Evolutionary conservation across 2,113 vertebrate genomes (phyloP), one percentile per base, ranked within the genome.

Genomic region (Saimiri boliviensis): DNA sequence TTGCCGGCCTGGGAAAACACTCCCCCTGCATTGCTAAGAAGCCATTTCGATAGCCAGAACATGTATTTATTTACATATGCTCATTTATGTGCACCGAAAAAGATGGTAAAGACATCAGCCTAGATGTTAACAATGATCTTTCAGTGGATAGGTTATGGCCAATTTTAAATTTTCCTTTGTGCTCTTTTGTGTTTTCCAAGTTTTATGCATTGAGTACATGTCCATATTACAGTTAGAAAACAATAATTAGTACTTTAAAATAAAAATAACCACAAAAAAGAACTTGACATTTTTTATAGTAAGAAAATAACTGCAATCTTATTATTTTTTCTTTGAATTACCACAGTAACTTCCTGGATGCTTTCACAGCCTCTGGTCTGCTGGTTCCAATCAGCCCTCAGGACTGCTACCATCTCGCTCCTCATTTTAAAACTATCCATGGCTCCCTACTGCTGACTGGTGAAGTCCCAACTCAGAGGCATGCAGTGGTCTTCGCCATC

Each of bases 221-320:
- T 73, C 86, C 82, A 54, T 9, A 79, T 86, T 76, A 37, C 35
- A 82, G 63, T 77, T 87, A 89, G 37, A 94, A 95, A 95, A 92
- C 63, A 96, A 52, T 79, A 76, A 91, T 90, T 60, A 63, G 49
- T 81, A 93, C 93, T 85, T 96, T 87, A 40, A 97, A 94, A 97
- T 35, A 77, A 94, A 93, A 86, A 20, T 45, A 71, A 92, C 86
- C 77, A 83, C 27, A 63, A 32, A 30, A 85, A 91, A 52, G 77
- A 85, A 89, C 45, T 68, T 89, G 63, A 83, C 19, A n/a, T 74
- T 95, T 89, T 80, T 81, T 63, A 32, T 32, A 30, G 14, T 71
- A 73, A 87, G 86, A 77, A 76, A 81, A n/a, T 89, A 90, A 94
- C 52, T 10, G 71, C 25, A 25, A 73, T 93, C 56, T 79, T 91